These are phyloP conservation scores for Lates japonicus DNA, from an alignment of 2,797 vertebrate species.

Conservation along the genomic window DNA sequence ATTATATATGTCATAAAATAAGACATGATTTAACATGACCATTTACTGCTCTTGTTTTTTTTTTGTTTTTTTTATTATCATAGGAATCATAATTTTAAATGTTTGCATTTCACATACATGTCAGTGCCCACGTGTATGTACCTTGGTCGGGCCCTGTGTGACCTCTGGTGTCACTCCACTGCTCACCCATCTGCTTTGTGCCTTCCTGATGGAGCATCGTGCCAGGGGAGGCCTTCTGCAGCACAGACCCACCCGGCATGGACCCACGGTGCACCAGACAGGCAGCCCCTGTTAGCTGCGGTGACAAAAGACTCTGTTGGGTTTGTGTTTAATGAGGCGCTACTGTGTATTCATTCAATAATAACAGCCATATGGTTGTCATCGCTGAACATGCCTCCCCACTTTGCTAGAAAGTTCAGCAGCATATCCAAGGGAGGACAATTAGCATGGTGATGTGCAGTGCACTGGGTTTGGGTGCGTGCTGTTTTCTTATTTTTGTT, in stretches of 20 bases:
- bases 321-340: conserved; percentile 78
- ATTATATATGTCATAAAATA: not conserved
- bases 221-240: conserved; percentile 53
- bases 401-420: conserved; percentile 65
- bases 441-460: conserved; percentile 65
- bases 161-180: conserved; percentile 41
- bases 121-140: conserved; percentile 32
- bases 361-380: conserved; percentile 81
- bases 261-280: conserved; percentile 61
- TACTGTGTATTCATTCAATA: conserved; percentile 74
- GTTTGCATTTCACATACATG: not conserved
- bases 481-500: conserved; percentile 20
- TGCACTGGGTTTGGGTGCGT: conserved; percentile 12
- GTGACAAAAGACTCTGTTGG: conserved; percentile 78
- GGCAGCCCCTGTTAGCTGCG: conserved; percentile 72
- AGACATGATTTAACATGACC: not conserved
- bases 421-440: conserved; percentile 66
- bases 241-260: conserved; percentile 34
- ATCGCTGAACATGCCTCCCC: conserved; percentile 72
- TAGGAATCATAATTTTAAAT: not conserved
- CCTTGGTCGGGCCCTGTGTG: conserved; percentile 3
- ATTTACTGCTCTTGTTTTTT: not conserved
- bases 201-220: conserved; percentile 63
- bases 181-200: conserved; percentile 59
- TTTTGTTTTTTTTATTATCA: conserved; percentile 2